These are phyloP conservation scores for Alethe castanea DNA, from an alignment of 2,113 vertebrate species.

Conservation along the genomic window DNA sequence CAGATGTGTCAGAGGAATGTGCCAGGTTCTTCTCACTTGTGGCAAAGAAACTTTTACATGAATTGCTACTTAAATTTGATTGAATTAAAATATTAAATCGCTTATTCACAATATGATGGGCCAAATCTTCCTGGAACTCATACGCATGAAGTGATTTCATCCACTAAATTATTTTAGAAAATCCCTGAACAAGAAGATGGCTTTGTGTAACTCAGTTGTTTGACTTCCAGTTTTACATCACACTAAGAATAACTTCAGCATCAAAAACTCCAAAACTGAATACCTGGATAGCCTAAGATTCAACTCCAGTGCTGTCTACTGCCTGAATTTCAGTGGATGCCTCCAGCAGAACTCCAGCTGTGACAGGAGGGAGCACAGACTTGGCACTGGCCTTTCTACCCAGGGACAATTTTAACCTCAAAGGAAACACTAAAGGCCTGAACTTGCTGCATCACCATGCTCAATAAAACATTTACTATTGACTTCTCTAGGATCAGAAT, in stretches of 20 bases:
- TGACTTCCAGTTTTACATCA: background rate
- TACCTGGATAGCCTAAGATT: background rate
- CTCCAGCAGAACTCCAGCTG: background rate
- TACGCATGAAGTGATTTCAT: background rate
- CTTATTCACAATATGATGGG: background rate
- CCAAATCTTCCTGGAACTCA: background rate
- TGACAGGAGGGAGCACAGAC: background rate
- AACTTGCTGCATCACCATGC: conserved; percentile 13
- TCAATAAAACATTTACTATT: conserved; percentile 25
- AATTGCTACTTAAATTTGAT: background rate
- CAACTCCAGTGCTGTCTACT: background rate
- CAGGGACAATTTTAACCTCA: conserved; percentile 34
- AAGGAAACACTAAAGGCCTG: conserved; percentile 26
- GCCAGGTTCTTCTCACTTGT: background rate
- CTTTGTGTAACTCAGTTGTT: background rate
- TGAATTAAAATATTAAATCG: conserved; percentile 29
- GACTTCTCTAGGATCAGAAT: background rate
- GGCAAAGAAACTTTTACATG: background rate
- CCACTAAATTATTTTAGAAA: background rate
- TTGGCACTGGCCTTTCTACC: background rate
- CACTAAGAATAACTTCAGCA: background rate
- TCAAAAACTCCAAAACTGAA: background rate
- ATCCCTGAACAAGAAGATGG: background rate
- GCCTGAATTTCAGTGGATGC: background rate
- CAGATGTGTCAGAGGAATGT: conserved; percentile 24